These are phyloP conservation scores for Hesperophylax magnus DNA, from an alignment of 1,140 invertebrate genomes.

Conservation along the genomic window DNA sequence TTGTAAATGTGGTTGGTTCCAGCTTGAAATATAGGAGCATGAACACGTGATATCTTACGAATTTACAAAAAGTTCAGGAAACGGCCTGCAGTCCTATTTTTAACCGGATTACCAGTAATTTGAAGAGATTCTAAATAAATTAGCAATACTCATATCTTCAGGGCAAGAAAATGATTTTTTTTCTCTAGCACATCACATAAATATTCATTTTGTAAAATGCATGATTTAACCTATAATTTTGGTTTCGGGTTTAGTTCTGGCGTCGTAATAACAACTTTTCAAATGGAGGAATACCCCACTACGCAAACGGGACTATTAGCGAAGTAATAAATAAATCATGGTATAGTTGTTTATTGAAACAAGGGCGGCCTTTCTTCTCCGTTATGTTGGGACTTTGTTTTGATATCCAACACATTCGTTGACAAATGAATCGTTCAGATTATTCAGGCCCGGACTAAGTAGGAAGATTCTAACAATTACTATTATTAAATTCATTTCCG, in stretches of 20 bases:
- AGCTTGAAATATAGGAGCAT: no score
- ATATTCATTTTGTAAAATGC: neutral
- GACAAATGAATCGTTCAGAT: conserved; percentile 52
- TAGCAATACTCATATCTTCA: no score
- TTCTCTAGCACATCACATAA: no score
- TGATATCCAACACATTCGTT: conserved; percentile 51
- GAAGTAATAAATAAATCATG: neutral
- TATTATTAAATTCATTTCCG: neutral
- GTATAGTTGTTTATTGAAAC: conserved; percentile 6
- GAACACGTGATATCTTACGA: no score
- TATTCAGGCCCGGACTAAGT: conserved; percentile 8
- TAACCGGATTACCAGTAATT: no score
- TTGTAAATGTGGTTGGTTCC: no score
- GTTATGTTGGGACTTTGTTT: conserved; percentile 29
- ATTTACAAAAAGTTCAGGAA: no score
- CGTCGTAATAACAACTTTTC: neutral
- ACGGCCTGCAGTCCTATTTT: no score
- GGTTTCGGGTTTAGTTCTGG: neutral
- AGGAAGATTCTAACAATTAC: neutral
- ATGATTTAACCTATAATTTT: neutral
- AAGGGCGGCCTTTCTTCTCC: conserved; percentile 33
- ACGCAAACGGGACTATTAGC: neutral
- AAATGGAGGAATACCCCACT: neutral
- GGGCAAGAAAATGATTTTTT: no score
- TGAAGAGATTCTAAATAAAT: no score